Percentiles rank a stretch among this genome's conserved stretches.
These are phyloP conservation scores for Myotis daubentonii DNA, from an alignment of 2,797 vertebrate species.

Conservation along the genomic window DNA sequence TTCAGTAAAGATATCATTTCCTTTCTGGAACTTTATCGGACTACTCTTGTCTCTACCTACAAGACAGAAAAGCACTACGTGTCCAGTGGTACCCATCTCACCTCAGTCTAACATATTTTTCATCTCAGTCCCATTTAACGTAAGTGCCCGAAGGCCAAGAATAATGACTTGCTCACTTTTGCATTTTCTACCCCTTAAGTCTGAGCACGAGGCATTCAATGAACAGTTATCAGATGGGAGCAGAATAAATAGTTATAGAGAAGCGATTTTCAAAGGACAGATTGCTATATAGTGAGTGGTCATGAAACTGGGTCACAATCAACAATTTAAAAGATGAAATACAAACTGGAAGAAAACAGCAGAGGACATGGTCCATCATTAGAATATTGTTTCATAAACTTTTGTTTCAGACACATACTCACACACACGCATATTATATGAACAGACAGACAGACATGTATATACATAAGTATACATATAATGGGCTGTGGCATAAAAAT, in stretches of 20 bases:
- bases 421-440: not conserved
- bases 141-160: not conserved
- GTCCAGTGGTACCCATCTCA: rapidly evolving
- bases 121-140: too few species aligned
- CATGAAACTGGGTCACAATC: not conserved
- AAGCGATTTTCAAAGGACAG: not conserved
- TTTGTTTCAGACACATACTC: not conserved
- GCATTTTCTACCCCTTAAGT: too few species aligned
- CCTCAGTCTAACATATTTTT: too few species aligned
- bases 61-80: not conserved
- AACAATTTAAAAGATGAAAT: not conserved
- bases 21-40: not conserved
- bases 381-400: not conserved
- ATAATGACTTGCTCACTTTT: not conserved
- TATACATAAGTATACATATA: too few species aligned
- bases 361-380: not conserved
- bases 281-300: not conserved
- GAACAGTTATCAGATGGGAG: not conserved
- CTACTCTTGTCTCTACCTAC: not conserved
- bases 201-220: too few species aligned
- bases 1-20: not conserved
- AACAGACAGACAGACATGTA: not conserved
- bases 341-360: not conserved
- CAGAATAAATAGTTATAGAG: not conserved
- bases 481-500: not conserved